Evolutionary conservation across 2,888 invertebrate genomes (phyloP).

Genomic region (Drosophila ustulata): DNA sequence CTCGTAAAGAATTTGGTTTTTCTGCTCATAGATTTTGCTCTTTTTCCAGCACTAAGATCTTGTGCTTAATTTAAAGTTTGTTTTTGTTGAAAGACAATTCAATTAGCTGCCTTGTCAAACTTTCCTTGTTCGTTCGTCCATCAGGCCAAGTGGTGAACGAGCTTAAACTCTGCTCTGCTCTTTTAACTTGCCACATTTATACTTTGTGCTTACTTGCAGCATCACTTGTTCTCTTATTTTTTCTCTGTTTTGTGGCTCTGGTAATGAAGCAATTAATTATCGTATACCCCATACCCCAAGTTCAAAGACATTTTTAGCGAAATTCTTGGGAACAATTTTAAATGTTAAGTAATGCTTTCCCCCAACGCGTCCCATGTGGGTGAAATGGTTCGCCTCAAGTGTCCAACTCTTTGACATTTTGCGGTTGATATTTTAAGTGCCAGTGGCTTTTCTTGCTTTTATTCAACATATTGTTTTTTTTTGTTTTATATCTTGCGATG

Average conservation of each 20-base stretch:
- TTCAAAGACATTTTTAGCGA: slow-evolving; percentile 42
- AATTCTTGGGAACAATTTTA: slow-evolving; percentile 45
- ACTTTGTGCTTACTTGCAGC: slow-evolving; percentile 25
- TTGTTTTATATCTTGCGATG: not conserved
- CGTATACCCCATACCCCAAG: slow-evolving; percentile 34
- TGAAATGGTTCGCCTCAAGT: slow-evolving; percentile 70
- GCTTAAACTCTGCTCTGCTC: slow-evolving; percentile 32
- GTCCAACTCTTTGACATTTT: slow-evolving; percentile 75
- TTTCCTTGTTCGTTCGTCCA: slow-evolving; percentile 58
- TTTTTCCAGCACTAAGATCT: slow-evolving; percentile 6
- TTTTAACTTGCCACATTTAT: slow-evolving; percentile 25
- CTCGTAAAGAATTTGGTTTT: not conserved
- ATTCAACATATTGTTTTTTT: not conserved
- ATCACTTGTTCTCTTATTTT: slow-evolving; percentile 16
- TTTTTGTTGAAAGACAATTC: slow-evolving; percentile 67
- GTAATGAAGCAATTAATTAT: slow-evolving; percentile 80
- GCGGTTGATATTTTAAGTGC: slow-evolving; percentile 77
- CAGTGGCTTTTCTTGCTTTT: slow-evolving; percentile 16
- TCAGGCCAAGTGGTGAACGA: slow-evolving; percentile 12
- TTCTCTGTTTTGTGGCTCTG: slow-evolving; percentile 35
- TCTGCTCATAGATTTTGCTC: not conserved
- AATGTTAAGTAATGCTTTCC: slow-evolving; percentile 54
- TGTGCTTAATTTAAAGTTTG: slow-evolving; percentile 17
- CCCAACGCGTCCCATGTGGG: slow-evolving; percentile 37
- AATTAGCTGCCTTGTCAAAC: slow-evolving; percentile 82